phyloP scores from a whole-genome alignment of 2,797 vertebrate genomes.

The Rhodeus uyekii region DNA sequence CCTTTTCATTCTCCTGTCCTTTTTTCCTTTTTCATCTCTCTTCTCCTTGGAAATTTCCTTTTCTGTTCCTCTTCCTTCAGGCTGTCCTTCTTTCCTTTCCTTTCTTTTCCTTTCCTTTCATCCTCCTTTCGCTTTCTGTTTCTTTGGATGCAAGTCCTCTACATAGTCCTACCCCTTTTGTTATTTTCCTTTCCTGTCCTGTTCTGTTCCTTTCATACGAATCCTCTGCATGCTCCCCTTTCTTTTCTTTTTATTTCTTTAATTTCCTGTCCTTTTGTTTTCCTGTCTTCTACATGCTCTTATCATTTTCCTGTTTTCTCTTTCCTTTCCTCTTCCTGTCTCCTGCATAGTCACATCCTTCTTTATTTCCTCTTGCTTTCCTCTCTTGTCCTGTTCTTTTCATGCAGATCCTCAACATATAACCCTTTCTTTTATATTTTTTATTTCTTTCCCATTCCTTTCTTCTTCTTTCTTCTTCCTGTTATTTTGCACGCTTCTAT shows the following conservation, averaged over 20 bases:
- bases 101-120: not conserved
- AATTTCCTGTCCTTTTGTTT: not conserved
- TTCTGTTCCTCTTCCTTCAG: too few species aligned
- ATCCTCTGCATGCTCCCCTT: not conserved
- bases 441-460: too few species aligned
- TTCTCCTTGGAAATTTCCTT: too few species aligned
- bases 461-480: not conserved
- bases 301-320: not conserved
- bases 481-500: not conserved
- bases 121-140: not conserved
- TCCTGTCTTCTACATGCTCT: not conserved
- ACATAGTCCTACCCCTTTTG: not conserved
- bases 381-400: not conserved
- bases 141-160: too few species aligned
- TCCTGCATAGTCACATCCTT: not conserved
- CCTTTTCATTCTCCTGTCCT: not conserved
- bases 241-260: not conserved
- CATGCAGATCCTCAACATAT: not conserved
- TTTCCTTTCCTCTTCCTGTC: not conserved
- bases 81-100: too few species aligned
- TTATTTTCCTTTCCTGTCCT: not conserved
- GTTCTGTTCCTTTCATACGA: not conserved
- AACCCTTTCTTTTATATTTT: too few species aligned
- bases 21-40: not conserved
- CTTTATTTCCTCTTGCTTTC: not conserved